These are phyloP conservation scores for Euphonia xanthogaster DNA, from an alignment of 2,797 vertebrate species.

Conservation along the genomic window DNA sequence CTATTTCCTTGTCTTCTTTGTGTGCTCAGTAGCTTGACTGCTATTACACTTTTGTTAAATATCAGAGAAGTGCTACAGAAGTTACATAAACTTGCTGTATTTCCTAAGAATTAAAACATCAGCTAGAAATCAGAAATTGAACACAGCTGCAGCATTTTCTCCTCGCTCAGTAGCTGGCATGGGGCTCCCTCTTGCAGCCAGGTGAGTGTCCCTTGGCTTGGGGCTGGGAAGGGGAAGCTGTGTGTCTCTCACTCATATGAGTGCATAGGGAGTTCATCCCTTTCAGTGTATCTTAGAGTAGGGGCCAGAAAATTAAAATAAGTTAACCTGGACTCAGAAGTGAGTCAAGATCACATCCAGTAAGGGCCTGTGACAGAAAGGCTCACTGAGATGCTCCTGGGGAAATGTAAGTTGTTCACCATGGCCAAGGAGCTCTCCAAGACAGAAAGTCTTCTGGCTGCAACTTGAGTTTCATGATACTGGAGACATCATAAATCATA, in stretches of 20 bases:
- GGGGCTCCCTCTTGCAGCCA: background rate
- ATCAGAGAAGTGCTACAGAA: background rate
- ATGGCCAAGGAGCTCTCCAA: background rate
- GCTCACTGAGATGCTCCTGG: background rate
- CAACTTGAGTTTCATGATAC: background rate
- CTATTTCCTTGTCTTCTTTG: no score
- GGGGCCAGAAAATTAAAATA: background rate
- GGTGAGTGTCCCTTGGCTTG: background rate
- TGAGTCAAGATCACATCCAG: fast-evolving
- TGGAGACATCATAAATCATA: background rate
- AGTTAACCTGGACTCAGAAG: background rate
- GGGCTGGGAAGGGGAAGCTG: background rate
- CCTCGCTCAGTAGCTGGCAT: background rate
- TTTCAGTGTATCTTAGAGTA: background rate
- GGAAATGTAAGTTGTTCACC: background rate
- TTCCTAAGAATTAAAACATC: background rate
- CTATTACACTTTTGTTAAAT: background rate
- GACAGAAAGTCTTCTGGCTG: background rate
- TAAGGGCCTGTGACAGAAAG: background rate
- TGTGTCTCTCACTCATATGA: background rate
- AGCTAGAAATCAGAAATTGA: background rate
- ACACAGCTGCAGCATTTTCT: background rate
- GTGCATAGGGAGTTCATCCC: background rate
- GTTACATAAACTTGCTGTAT: background rate
- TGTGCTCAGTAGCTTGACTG: background rate